A percentile compares a stretch with the other conserved stretches of the same genome.
Evolutionary conservation across 2,888 invertebrate species (phyloP).

Genomic region (Auanema freiburgensis): DNA sequence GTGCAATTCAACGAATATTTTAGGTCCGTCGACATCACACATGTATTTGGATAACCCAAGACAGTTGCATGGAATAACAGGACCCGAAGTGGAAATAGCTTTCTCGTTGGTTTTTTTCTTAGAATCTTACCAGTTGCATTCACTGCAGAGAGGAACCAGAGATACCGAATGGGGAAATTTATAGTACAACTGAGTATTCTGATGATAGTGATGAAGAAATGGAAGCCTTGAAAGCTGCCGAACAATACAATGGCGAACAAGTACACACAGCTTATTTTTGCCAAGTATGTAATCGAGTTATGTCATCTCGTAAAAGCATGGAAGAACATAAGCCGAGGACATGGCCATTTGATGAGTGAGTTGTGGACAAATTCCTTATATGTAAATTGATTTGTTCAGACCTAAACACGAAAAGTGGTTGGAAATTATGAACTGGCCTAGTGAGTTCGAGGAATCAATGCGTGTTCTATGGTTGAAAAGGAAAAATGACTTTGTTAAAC

Average conservation of each 20-base stretch:
- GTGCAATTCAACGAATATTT: too few relatives aligned
- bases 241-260: slow-evolving; percentile 17
- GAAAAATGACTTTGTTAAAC: slow-evolving; percentile 18
- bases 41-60: too few relatives aligned
- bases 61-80: too few relatives aligned
- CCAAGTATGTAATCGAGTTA: slow-evolving; percentile 28
- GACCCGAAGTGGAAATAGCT: too few relatives aligned
- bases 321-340: slow-evolving; percentile 22
- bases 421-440: slow-evolving; percentile 40
- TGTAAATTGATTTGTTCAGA: slow-evolving; percentile 9
- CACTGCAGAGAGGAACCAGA: not conserved
- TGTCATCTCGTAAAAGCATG: slow-evolving; percentile 11
- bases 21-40: too few relatives aligned
- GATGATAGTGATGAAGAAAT: slow-evolving; percentile 42
- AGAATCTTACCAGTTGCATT: too few relatives aligned
- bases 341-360: slow-evolving; percentile 41
- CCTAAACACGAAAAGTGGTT: slow-evolving; percentile 39
- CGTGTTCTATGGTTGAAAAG: slow-evolving; percentile 35
- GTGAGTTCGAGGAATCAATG: slow-evolving; percentile 37
- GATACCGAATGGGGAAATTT: not conserved
- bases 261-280: slow-evolving; percentile 31
- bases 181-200: slow-evolving; percentile 20
- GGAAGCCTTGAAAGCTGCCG: slow-evolving; percentile 12
- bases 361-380: not conserved
- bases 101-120: too few relatives aligned